These are phyloP conservation scores for Haliclona indistincta DNA, from an alignment of 37 sponge, comb jelly and placozoan species.

Conservation along the genomic window DNA sequence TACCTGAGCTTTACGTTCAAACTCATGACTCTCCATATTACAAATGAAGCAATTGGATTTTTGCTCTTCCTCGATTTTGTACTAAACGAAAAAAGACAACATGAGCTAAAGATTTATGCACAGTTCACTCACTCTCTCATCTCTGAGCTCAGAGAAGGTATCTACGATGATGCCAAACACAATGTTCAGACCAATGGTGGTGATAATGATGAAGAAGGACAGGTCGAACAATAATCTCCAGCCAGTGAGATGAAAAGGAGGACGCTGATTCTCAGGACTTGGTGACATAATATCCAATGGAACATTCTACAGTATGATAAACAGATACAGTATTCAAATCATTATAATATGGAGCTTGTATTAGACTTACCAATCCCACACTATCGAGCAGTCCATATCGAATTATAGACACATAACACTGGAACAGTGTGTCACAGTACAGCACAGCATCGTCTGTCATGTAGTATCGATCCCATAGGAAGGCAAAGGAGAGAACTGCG, in stretches of 20 bases:
- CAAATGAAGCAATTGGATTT: constrained; percentile 67
- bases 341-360: too few species aligned
- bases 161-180: constrained; percentile 95
- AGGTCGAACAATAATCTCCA: constrained; percentile 77
- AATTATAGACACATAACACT: constrained; percentile 52
- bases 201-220: constrained; percentile 87
- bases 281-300: too few species aligned
- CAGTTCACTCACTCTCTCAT: constrained; percentile 61
- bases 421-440: constrained; percentile 62
- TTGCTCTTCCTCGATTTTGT: constrained; percentile 40
- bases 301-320: too few species aligned
- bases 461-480: constrained; percentile 40
- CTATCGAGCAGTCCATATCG: constrained; percentile 65
- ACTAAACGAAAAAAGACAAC: background rate
- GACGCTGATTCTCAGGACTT: too few species aligned
- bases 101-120: background rate
- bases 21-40: constrained; percentile 56
- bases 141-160: constrained; percentile 86
- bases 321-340: too few species aligned
- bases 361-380: constrained; percentile 39
- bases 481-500: constrained; percentile 77
- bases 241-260: too few species aligned
- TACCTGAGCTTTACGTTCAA: constrained; percentile 58
- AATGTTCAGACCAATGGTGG: constrained; percentile 84
- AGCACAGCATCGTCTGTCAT: constrained; percentile 19